These are phyloP conservation scores for Platycheirus rosarum DNA, from an alignment of 2,888 invertebrate species.

Conservation along the genomic window DNA sequence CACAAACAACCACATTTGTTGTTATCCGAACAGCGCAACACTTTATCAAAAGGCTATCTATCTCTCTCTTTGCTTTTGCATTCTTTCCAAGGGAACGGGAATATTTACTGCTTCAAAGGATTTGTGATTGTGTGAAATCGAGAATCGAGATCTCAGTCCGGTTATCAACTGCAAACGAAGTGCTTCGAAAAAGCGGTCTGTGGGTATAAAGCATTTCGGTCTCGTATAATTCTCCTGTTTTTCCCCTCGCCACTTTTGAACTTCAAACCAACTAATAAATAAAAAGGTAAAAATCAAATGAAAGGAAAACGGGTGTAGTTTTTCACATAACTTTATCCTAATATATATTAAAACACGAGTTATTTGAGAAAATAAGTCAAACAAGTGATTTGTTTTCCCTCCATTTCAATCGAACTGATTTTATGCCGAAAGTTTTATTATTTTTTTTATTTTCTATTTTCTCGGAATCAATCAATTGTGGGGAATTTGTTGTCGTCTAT, in stretches of 20 bases:
- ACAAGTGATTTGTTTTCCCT: neutral
- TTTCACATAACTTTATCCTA: conserved; percentile 37
- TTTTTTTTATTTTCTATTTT: neutral
- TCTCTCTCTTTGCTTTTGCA: neutral
- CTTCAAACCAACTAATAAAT: conserved; percentile 34
- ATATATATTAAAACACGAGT: neutral
- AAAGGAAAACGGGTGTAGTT: conserved; percentile 42
- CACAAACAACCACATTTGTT: too few relatives aligned
- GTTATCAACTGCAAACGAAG: conserved; percentile 67
- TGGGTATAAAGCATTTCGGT: conserved; percentile 50
- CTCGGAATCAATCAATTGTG: conserved; percentile 43
- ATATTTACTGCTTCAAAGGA: conserved; percentile 34
- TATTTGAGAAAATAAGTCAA: neutral
- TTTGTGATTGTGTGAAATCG: too few relatives aligned
- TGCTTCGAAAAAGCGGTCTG: conserved; percentile 43
- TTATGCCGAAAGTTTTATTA: neutral
- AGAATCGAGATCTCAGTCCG: conserved; percentile 52
- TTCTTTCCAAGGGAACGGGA: neutral
- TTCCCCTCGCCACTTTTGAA: conserved; percentile 33
- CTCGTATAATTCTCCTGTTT: conserved; percentile 55
- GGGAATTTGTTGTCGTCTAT: neutral
- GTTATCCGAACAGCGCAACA: too few relatives aligned
- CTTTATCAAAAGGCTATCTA: too few relatives aligned
- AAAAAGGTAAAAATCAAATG: conserved; percentile 18
- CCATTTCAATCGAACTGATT: neutral